Evolutionary conservation across 2,888 invertebrate genomes (phyloP).

Genomic region (Phortica okadai): DNA sequence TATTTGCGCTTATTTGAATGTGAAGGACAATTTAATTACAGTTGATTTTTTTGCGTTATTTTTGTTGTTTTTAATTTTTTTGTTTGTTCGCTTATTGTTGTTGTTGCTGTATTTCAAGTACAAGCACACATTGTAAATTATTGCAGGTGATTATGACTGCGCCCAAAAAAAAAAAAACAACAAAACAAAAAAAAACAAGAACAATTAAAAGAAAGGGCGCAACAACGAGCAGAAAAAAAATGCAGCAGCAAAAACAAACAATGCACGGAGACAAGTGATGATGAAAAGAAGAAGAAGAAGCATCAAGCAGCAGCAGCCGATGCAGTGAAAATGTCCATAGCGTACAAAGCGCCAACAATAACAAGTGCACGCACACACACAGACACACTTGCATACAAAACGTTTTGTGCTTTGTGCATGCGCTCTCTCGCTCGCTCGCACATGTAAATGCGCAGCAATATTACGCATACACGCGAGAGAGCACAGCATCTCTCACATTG

Average conservation of each 20-base stretch:
- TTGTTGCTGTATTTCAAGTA: conserved; percentile 17
- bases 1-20: conserved; percentile 40
- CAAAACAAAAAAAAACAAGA: neutral
- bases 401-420: too few species aligned
- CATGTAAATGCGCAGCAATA: too few species aligned
- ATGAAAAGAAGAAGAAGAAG: too few species aligned
- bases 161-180: conserved; percentile 13
- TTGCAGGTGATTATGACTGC: conserved; percentile 29
- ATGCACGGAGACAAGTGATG: neutral
- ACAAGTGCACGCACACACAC: too few species aligned
- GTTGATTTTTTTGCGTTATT: conserved; percentile 14
- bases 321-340: too few species aligned
- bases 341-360: too few species aligned
- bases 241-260: neutral
- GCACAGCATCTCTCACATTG: too few species aligned
- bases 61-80: neutral
- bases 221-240: neutral
- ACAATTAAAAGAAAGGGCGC: neutral
- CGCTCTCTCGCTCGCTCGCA: too few species aligned
- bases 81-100: neutral
- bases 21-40: conserved; percentile 34
- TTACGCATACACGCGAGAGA: too few species aligned
- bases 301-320: too few species aligned
- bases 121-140: conserved; percentile 37
- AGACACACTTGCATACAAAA: too few species aligned